phyloP scores from a whole-genome alignment of 2,797 vertebrate genomes.

The Pteropus rufus region DNA sequence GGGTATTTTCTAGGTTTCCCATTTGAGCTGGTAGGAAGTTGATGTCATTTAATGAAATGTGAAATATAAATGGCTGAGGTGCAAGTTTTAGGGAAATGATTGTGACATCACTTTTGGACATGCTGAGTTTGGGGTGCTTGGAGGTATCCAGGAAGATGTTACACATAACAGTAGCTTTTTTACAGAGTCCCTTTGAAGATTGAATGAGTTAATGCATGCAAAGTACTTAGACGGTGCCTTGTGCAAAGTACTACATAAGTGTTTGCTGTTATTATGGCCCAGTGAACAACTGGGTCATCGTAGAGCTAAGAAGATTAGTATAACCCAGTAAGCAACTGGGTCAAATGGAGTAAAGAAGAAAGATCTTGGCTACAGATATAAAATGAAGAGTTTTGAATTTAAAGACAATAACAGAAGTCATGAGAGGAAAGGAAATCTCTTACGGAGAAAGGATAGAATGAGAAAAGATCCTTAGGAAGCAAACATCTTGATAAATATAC shows the following conservation, averaged over 20 bases:
- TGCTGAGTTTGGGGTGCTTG: background rate
- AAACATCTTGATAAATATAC: background rate
- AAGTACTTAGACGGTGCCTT: background rate
- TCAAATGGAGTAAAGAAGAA: constrained; percentile 39
- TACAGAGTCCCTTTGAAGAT: background rate
- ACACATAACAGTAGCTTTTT: background rate
- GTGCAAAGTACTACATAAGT: background rate
- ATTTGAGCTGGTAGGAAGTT: background rate
- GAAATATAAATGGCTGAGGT: too few relatives aligned
- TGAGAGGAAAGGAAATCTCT: background rate
- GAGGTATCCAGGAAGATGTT: background rate
- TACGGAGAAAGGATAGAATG: background rate
- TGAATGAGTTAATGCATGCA: background rate
- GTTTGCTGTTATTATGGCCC: constrained; percentile 22
- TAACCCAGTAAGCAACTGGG: constrained; percentile 64
- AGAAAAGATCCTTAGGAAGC: background rate
- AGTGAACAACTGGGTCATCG: constrained; percentile 41
- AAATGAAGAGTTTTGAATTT: background rate
- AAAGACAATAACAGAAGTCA: background rate
- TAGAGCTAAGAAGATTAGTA: constrained; percentile 61
- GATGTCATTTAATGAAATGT: background rate
- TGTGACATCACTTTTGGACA: background rate
- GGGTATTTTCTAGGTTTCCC: background rate
- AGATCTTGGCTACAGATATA: background rate
- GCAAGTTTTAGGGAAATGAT: background rate